These are phyloP conservation scores for Oscheius sp. DNA, from an alignment of 1,140 invertebrate species.

Conservation along the genomic window DNA sequence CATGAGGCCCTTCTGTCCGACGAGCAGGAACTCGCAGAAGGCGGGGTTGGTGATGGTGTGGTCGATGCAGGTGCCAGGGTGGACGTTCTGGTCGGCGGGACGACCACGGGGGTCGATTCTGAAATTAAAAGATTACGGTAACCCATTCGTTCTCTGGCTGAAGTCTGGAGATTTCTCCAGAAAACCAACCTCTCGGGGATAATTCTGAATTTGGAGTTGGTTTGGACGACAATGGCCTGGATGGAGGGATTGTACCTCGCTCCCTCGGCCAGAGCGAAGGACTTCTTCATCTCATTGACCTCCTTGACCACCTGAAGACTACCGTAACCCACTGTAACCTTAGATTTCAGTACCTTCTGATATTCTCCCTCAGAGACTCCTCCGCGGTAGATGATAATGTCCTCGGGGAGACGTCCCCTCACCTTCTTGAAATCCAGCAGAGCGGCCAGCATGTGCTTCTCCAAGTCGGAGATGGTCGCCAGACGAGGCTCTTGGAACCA, in stretches of 20 bases:
- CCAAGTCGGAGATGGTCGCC: not conserved
- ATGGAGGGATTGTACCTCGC: slow-evolving; percentile 7
- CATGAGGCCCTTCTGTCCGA: slow-evolving; percentile 19
- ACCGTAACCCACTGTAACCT: no score
- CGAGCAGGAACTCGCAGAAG: slow-evolving; percentile 26
- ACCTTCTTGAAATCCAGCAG: slow-evolving; percentile 1
- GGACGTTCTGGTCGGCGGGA: slow-evolving; percentile 19
- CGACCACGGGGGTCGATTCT: not conserved
- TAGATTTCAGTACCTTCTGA: slow-evolving; percentile 64
- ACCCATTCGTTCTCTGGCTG: no score
- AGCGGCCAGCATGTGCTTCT: not conserved
- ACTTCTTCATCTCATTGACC: slow-evolving; percentile 17
- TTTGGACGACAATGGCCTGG: slow-evolving; percentile 12
- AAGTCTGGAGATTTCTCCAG: no score
- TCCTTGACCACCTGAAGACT: no score
- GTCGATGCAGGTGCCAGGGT: slow-evolving; percentile 14
- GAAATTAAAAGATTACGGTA: not conserved
- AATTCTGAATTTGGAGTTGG: slow-evolving; percentile 3
- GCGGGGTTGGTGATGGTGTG: not conserved
- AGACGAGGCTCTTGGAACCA: slow-evolving; percentile 2
- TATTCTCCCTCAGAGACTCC: slow-evolving; percentile 86
- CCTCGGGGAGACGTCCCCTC: slow-evolving; percentile 62
- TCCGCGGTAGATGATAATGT: slow-evolving; percentile 76
- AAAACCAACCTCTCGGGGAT: not conserved
- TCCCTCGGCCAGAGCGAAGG: slow-evolving; percentile 2